Evolutionary conservation across 2,113 vertebrate genomes (phyloP).

Genomic region (Rostratula benghalensis): DNA sequence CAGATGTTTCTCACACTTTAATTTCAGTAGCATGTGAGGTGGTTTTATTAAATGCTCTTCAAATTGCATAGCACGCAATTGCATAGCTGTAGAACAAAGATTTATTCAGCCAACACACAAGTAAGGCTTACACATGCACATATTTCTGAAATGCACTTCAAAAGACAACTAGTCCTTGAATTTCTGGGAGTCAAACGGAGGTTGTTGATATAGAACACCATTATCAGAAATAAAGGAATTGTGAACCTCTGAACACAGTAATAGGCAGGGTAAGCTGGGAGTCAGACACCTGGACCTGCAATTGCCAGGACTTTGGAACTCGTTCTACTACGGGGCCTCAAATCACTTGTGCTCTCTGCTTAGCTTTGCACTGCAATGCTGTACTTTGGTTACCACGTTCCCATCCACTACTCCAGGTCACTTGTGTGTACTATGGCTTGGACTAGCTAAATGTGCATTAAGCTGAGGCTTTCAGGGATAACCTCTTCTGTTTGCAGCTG

Average conservation of each 20-base stretch:
- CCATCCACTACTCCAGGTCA: neutral
- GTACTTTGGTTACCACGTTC: accelerated
- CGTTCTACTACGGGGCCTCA: neutral
- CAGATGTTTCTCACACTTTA: neutral
- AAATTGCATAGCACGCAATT: neutral
- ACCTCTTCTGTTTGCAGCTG: neutral
- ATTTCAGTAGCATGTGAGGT: neutral
- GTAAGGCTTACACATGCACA: neutral
- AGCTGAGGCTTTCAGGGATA: neutral
- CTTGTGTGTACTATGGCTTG: accelerated
- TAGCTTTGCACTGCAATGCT: neutral
- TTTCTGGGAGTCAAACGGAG: neutral
- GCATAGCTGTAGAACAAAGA: neutral
- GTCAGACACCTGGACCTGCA: neutral
- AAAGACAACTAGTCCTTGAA: neutral
- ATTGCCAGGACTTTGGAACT: neutral
- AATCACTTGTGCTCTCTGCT: neutral
- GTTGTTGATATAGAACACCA: neutral
- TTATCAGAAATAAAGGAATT: neutral
- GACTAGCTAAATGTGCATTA: neutral
- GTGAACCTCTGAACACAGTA: neutral
- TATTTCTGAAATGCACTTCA: neutral
- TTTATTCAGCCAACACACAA: neutral
- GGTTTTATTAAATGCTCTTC: neutral
- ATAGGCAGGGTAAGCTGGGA: neutral